Evolutionary conservation across 2,113 vertebrate genomes (phyloP), one percentile per base, ranked within the genome.

Genomic region (Polyodon spathula): DNA sequence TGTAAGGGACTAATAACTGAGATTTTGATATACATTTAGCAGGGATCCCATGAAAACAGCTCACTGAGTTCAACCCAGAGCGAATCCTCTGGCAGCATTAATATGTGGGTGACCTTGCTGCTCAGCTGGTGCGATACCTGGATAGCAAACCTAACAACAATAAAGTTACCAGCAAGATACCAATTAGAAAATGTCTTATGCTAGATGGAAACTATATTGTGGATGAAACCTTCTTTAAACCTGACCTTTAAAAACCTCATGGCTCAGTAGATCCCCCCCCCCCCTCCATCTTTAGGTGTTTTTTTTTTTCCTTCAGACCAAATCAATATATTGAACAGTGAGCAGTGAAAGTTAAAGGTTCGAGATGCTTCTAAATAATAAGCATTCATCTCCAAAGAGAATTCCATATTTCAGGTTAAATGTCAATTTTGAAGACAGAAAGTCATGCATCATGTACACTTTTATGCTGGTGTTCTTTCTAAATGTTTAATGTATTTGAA

Each of bases 41-140:
- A 27, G 27, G 27, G 27, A 27, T 27, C 27, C 27, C 27, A 27
- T 27, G 2, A 27, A 27, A 27, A 27, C 27, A 27, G 27, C 27
- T 27, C 1, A 27, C 27, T 27, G 27, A 27, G 27, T 27, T 1
- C 27, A 27, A 27, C 3, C 27, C 27, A 27, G 27, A 27, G 27
- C 27, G 3, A 27, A 27, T 27, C 27, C 27, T 27, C 27, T 27
- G 27, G 27, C 27, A 27, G 27, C 27, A 27, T 27, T 27, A 27
- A 27, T 27, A 3, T 27, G 27, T 53, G 55, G 48, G 37, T 75
- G 66, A 75, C 71, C 69, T 68, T 56, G 40, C 62, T 53, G 59
- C 69, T 66, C 65, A 72, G 70, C 71, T 72, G 68, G 27, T 41
- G 6, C 54, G 17, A 61, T 67, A 73, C 69, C 76, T 78, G 76